Base-by-base conservation (phyloP, 2,888 invertebrate species). In the Ferdinandea cuprea region DNA sequence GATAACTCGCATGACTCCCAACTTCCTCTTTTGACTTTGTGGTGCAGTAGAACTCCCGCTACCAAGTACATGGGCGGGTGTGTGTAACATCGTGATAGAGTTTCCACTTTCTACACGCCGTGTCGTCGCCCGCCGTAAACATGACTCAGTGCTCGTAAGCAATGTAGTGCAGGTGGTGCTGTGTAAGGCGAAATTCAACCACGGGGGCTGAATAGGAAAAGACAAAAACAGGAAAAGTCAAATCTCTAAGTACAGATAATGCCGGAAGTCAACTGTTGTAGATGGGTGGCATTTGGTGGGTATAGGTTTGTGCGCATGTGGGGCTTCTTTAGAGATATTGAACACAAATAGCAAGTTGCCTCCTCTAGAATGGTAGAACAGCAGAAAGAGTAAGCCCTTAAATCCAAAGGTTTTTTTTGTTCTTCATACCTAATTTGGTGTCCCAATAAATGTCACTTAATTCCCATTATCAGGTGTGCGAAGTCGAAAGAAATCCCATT, bases 371-470 rank as follows among this genome's bases (percentile, higher is more conserved):
- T 40, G 32, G n/a, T 25, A 5, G 25, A 5, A 30, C 77, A 50
- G 35, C 17, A 46, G 63, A 71, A 80, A 44, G 69, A 54, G 54
- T 66, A 66, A 77, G 66, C 71, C 54, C 71, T 77, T 71, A 71
- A 77, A 77, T 71, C 66, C 63, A 68, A 56, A 74, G 56, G 8
- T 25, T 40, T 56, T 37, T 28, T 46, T 19, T 56, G 25, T 58
- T 37, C 44, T 65, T 69, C 8, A 63, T 59, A 76, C 63, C 71
- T 79, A 74, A 59, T 72, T 74, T 58, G 52, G 69, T 79, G 72
- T 79, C 54, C 66, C 78, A 85, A 86, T 86, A 85, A 85, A 86
- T 85, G 85, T 86, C 85, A 85, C 77, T 85, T 86, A 85, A 74
- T 79, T 76, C 85, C 72, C 76, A 84, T 63, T 85, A 78, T 73